Conservation (phyloP, 2,797 vertebrate species). For the Remorina albescens region DNA sequence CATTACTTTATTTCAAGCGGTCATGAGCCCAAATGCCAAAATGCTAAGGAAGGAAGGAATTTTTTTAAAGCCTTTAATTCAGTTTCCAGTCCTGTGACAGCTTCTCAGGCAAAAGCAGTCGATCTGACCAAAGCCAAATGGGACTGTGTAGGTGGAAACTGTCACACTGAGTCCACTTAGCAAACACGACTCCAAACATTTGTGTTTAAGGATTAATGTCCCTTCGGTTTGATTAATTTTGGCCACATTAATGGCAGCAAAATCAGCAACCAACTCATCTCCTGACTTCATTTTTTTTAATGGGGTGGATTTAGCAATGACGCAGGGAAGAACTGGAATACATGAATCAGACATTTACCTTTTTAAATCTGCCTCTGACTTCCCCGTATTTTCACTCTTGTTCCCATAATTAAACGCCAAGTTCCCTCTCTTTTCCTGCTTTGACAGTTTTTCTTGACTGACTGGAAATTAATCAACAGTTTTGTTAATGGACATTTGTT, state of each 20-base stretch:
- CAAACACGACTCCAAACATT: neutral
- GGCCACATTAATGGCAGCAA: too few species aligned
- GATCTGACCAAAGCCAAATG: neutral
- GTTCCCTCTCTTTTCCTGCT: neutral
- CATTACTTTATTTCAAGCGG: neutral
- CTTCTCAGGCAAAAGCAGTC: neutral
- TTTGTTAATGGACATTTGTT: neutral
- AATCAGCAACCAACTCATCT: too few species aligned
- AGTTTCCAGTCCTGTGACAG: neutral
- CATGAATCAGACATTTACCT: neutral
- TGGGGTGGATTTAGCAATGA: too few species aligned
- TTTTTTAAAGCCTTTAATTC: slow-evolving; percentile 1
- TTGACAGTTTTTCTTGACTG: neutral
- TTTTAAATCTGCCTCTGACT: neutral
- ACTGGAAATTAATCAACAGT: neutral
- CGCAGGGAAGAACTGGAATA: too few species aligned
- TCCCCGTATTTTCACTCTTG: neutral
- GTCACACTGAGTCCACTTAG: neutral
- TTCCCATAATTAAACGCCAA: neutral
- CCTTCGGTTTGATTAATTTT: neutral
- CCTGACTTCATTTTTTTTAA: too few species aligned
- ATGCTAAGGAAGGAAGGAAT: too few species aligned
- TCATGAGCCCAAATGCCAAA: neutral
- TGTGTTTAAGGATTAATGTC: neutral
- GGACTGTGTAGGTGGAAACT: neutral